Conservation (phyloP, 2,888 invertebrate species). For the Andrena fulva region DNA sequence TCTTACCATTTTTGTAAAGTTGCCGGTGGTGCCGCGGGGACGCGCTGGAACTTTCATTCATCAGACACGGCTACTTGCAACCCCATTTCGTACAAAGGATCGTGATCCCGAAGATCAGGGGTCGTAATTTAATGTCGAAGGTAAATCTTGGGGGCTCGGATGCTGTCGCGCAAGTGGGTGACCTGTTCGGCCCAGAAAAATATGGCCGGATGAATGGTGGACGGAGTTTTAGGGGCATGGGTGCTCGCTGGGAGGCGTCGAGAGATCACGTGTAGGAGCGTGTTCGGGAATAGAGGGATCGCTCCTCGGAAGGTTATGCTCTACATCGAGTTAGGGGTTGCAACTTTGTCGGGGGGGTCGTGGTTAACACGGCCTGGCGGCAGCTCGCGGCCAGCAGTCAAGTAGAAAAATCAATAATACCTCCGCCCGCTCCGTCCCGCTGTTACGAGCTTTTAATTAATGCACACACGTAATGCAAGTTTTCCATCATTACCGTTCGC, state of each 20-base stretch:
- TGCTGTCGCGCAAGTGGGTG: slow-evolving; percentile 49
- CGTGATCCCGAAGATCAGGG: slow-evolving; percentile 66
- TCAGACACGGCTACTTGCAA: slow-evolving; percentile 10
- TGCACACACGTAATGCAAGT: slow-evolving; percentile 47
- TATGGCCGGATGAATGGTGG: slow-evolving; percentile 57
- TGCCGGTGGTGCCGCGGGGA: not conserved
- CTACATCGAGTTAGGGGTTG: slow-evolving; percentile 21
- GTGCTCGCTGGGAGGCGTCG: not conserved
- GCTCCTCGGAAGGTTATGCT: slow-evolving; percentile 26
- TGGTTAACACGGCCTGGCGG: slow-evolving; percentile 31
- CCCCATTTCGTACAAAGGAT: slow-evolving; percentile 36
- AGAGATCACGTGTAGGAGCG: slow-evolving; percentile 39
- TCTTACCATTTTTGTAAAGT: not conserved
- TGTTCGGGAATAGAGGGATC: slow-evolving; percentile 39
- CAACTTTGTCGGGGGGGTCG: slow-evolving; percentile 60
- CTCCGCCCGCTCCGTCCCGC: not conserved
- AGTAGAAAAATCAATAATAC: slow-evolving; percentile 71
- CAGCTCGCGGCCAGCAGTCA: slow-evolving; percentile 50
- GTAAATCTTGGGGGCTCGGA: slow-evolving; percentile 66
- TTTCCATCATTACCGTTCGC: slow-evolving; percentile 46
- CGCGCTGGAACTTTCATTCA: slow-evolving; percentile 14
- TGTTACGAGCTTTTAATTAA: slow-evolving; percentile 61
- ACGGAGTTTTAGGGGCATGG: slow-evolving; percentile 36
- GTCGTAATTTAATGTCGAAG: slow-evolving; percentile 65
- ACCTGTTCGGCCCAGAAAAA: slow-evolving; percentile 61